Conservation (phyloP, 2,888 invertebrate genomes). For the Timema cristinae region DNA sequence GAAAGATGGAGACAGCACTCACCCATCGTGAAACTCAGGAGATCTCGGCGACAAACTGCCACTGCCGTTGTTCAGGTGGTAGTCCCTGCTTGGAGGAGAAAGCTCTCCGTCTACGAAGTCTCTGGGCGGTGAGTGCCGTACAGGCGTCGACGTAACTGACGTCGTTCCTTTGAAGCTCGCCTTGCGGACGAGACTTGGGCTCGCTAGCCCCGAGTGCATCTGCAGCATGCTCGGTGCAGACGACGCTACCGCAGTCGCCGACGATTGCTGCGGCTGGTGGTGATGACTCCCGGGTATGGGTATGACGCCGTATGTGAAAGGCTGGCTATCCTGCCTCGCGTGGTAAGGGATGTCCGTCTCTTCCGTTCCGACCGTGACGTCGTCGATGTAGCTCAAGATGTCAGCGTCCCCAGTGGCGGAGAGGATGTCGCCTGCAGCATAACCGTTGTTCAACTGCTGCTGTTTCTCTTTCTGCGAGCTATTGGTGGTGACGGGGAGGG, state of each 20-base stretch:
- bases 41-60: slow-evolving; percentile 40
- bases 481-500: not conserved
- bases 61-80: slow-evolving; percentile 38
- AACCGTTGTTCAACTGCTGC: slow-evolving; percentile 26
- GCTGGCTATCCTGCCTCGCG: slow-evolving; percentile 83
- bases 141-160: slow-evolving; percentile 30
- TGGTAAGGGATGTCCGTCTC: slow-evolving; percentile 79
- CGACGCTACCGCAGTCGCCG: slow-evolving; percentile 37
- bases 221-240: slow-evolving; percentile 59
- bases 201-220: slow-evolving; percentile 70
- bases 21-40: slow-evolving; percentile 51
- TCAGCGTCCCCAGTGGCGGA: slow-evolving; percentile 41
- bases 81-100: slow-evolving; percentile 32
- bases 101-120: slow-evolving; percentile 27
- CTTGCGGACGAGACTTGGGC: slow-evolving; percentile 79
- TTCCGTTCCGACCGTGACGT: slow-evolving; percentile 48
- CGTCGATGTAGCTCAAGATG: slow-evolving; percentile 42
- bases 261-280: slow-evolving; percentile 35
- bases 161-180: slow-evolving; percentile 50
- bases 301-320: slow-evolving; percentile 79
- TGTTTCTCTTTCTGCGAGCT: not conserved
- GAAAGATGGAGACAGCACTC: slow-evolving; percentile 38
- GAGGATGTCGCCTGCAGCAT: slow-evolving; percentile 36
- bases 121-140: slow-evolving; percentile 26
- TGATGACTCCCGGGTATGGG: slow-evolving; percentile 37